Base-by-base conservation (phyloP, 2,888 invertebrate genomes). In the Pollenia griseotomentosa region DNA sequence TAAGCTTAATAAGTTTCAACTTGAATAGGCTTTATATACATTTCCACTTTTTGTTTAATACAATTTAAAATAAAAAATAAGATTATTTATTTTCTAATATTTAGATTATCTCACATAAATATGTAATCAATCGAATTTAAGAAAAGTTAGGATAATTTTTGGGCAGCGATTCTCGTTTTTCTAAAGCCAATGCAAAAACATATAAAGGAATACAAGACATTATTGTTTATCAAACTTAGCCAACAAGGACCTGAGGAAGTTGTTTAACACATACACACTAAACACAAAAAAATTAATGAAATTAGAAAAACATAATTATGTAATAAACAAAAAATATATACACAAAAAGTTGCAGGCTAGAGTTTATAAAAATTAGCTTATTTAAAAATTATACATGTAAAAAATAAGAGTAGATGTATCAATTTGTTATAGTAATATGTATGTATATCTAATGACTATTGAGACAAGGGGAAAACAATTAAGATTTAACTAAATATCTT, bases 161-260 rank as follows among this genome's bases (percentile, higher is more conserved):
- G 51, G 33, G 11, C 33, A 19, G 44, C 42, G 19, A 53, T 77
- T 53, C 12, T 19, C 10, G 42, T 46, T 23, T 53, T 61, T 66
- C 33, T n/a, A 53, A 19, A 16, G 23, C 65, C 53, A 61, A 33
- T 55, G 14, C 40, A 57, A 51, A 10, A 75, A 65, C 19, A 57
- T 65, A 53, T 55, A 63, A 48, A 14, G 23, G 33, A 11, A 53
- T 44, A 77, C 33, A 78, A 80, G 75, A 42, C 44, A 55, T 16
- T 65, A 68, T 51, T 75, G 75, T 65, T 79, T 77, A 75, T 71
- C 71, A 79, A 73, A 83, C 77, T 78, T 81, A 84, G 53, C 73
- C 83, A 81, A 87, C 81, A 70, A 23, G 82, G 59, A 87, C 84
- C 81, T 87, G 84, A 84, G 87, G 74, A 87, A 84, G 63, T 82